phyloP scores from a whole-genome alignment of 2,888 invertebrate species.

The Allolobophora icterica region DNA sequence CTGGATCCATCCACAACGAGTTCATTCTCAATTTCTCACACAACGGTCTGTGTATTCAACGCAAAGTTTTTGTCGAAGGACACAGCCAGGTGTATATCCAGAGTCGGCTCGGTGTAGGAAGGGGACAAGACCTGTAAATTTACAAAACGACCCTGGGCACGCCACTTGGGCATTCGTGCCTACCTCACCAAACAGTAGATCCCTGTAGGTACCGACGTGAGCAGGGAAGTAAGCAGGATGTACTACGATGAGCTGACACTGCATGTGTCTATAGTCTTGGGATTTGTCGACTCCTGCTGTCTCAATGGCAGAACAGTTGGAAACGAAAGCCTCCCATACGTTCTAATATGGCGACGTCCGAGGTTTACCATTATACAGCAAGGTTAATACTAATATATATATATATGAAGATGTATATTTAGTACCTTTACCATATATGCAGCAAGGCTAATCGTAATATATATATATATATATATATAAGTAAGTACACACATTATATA shows the following conservation, averaged over 20 bases:
- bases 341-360: not conserved
- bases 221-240: not conserved
- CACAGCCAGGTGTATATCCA: too few relatives aligned
- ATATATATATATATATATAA: too few relatives aligned
- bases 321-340: not conserved
- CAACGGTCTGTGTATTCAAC: too few relatives aligned
- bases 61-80: too few relatives aligned
- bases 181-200: too few relatives aligned
- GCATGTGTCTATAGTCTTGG: not conserved
- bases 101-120: too few relatives aligned
- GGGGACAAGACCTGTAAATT: too few relatives aligned
- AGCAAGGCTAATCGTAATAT: not conserved
- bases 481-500: too few relatives aligned
- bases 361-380: not conserved
- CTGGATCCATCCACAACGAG: too few relatives aligned
- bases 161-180: not conserved
- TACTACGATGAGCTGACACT: not conserved
- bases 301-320: not conserved
- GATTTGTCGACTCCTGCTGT: not conserved
- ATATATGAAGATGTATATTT: too few relatives aligned
- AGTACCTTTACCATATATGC: not conserved
- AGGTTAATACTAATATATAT: not conserved
- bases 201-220: not conserved
- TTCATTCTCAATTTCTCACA: too few relatives aligned
- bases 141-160: not conserved